Evolutionary conservation across 2,113 vertebrate genomes (phyloP), one percentile per base, ranked within the genome.

Genomic region (Misgurnus mizolepis): DNA sequence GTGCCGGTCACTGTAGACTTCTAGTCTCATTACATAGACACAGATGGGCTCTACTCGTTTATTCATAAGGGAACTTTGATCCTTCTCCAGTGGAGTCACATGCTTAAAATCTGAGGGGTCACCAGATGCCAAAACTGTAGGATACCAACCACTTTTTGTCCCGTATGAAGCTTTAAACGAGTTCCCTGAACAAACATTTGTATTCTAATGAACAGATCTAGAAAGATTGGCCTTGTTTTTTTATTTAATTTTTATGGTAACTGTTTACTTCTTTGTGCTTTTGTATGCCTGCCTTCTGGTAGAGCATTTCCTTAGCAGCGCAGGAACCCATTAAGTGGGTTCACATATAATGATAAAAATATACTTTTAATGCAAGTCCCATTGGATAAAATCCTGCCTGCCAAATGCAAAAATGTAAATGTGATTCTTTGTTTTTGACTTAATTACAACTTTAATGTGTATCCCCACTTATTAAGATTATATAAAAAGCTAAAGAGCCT

Each of bases 1-100:
- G 50, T 45, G 47, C 27, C 58, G 65, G 3, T 11, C 17, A n/a
- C 70, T 61, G 34, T 66, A 56, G 40, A 49, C 22, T 79, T 10
- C 43, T 60, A 67, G 75, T 72, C 34, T 64, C 69, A 62, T 55
- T 56, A 18, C 61, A 62, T 60, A 76, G 53, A 74, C 67, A 81
- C 83, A 88, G 80, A 85, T 84, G 82, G 80, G 64, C 41, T 27
- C 47, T 55, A 17, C 80, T 82, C 76, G 82, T 82, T 85, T 80
- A 85, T 86, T 82, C 78, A 84, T 83, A 78, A 80, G 58, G 47
- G 74, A 83, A 78, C 78, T 82, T 85, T 85, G 83, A 88, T 85
- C 78, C 76, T 79, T 80, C 77, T 82, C 75, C 47, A 56, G 47
- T 56, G 72, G 45, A 67, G 64, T 69, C 78, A 49, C 40, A 72